phyloP scores from a whole-genome alignment of 2,113 vertebrate species.

The Pheucticus melanocephalus region DNA sequence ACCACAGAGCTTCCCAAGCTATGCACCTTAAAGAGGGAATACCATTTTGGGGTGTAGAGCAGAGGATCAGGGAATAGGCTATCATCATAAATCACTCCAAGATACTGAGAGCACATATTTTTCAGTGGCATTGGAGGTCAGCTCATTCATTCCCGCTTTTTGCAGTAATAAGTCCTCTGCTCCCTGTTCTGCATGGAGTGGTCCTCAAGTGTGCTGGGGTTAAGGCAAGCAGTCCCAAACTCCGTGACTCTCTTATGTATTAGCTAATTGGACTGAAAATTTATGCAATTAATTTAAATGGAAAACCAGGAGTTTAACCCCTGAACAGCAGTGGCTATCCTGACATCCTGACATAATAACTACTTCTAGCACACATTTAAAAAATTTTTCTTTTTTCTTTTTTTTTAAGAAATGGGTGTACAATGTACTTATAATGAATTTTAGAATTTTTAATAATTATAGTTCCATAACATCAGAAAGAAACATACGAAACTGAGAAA shows the following conservation, averaged over 20 bases:
- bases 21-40: too few relatives aligned
- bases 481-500: not conserved
- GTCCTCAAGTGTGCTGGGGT: not conserved
- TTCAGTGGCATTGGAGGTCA: rapidly evolving
- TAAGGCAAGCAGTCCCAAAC: not conserved
- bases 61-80: not conserved
- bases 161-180: not conserved
- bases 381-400: too few relatives aligned
- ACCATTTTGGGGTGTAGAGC: not conserved
- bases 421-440: not conserved
- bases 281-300: not conserved
- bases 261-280: not conserved
- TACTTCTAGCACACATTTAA: not conserved
- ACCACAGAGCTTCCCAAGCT: rapidly evolving
- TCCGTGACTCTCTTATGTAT: rapidly evolving
- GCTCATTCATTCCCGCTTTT: not conserved
- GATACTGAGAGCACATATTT: not conserved
- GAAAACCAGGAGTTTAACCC: not conserved
- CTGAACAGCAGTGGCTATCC: not conserved
- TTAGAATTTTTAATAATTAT: not conserved
- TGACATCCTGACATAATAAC: not conserved
- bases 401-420: rapidly evolving
- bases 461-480: not conserved
- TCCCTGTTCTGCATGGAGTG: not conserved
- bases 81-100: not conserved